phyloP scores from a whole-genome alignment of 2,888 invertebrate species.

The Elysia crispata region DNA sequence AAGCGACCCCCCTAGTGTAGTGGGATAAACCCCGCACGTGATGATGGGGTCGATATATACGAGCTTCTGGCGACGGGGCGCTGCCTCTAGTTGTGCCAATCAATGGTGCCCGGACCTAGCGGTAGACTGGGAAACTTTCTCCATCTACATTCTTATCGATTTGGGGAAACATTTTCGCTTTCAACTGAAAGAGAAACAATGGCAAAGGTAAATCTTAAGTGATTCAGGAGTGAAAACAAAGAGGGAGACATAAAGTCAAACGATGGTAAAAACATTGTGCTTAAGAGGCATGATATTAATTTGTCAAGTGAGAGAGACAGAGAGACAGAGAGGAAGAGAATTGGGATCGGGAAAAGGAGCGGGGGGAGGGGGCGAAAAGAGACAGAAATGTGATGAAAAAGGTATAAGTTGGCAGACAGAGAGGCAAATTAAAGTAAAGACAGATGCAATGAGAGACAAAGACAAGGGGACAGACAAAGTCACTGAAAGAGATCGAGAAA shows the following conservation, averaged over 20 bases:
- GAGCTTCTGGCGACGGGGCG: too few species aligned
- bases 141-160: too few species aligned
- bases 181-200: background rate
- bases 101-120: too few species aligned
- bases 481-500: background rate
- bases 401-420: background rate
- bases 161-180: background rate
- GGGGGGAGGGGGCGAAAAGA: constrained; percentile 21
- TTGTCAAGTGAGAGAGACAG: background rate
- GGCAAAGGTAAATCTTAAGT: constrained; percentile 12
- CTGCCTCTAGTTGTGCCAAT: too few species aligned
- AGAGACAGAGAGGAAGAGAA: background rate
- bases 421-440: background rate
- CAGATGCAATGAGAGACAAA: background rate
- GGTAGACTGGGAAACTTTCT: too few species aligned
- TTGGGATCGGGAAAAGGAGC: background rate
- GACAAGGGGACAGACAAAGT: background rate
- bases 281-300: too few species aligned
- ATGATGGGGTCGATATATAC: too few species aligned
- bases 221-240: background rate
- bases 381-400: background rate
- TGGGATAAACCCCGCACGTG: too few species aligned
- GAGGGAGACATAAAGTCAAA: background rate
- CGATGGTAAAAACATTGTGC: too few species aligned
- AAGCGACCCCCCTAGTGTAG: too few species aligned